phyloP scores from a whole-genome alignment of 2,888 invertebrate species.

The Venustoraphidia nigricollis region DNA sequence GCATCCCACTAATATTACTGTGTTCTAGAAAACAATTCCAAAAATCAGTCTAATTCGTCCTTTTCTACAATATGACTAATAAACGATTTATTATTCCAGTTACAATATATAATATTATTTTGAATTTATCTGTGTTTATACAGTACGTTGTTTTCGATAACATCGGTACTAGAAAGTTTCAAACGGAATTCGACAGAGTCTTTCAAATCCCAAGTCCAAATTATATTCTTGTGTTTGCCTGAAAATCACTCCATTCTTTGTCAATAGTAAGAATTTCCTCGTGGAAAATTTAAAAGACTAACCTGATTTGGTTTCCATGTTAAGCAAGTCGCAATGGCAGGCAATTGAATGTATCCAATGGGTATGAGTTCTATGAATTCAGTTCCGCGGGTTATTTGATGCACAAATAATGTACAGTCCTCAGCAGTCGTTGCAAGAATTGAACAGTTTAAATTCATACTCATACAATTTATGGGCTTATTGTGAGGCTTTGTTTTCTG shows the following conservation, averaged over 20 bases:
- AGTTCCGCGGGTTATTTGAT: slow-evolving; percentile 26
- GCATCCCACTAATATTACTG: slow-evolving; percentile 37
- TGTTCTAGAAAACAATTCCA: slow-evolving; percentile 18
- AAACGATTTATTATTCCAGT: no score
- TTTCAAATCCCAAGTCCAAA: no score
- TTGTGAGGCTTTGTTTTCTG: slow-evolving; percentile 53
- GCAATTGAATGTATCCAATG: slow-evolving; percentile 50
- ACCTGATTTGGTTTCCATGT: slow-evolving; percentile 49
- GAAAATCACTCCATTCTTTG: background rate
- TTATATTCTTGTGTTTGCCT: slow-evolving; percentile 4
- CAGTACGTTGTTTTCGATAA: slow-evolving; percentile 4
- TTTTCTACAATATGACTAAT: no score
- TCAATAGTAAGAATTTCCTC: no score
- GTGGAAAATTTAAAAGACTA: slow-evolving; percentile 11
- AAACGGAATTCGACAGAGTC: no score
- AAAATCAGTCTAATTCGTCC: no score
- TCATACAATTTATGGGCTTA: slow-evolving; percentile 41
- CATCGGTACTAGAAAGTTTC: no score
- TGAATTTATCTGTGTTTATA: no score
- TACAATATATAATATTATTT: no score
- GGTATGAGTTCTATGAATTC: slow-evolving; percentile 34
- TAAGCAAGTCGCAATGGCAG: slow-evolving; percentile 45
- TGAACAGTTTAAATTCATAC: slow-evolving; percentile 37
- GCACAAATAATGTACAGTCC: slow-evolving; percentile 56
- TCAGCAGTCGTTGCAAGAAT: slow-evolving; percentile 49